These are phyloP conservation scores for Drosophila basisetae DNA, from an alignment of 2,888 invertebrate species.

Conservation along the genomic window DNA sequence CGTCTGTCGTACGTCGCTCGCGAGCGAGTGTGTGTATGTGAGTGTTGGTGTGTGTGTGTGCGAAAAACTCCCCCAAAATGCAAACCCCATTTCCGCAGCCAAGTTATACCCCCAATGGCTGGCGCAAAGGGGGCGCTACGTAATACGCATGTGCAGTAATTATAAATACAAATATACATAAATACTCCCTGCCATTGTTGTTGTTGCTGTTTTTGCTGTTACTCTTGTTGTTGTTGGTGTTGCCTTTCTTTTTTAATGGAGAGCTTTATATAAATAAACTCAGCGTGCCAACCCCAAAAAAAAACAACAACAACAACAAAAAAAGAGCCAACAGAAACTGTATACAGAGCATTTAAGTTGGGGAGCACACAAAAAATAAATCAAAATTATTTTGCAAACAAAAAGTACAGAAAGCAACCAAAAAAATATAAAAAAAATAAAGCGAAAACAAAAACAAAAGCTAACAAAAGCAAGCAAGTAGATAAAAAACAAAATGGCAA, in stretches of 20 bases:
- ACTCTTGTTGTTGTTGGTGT: slow-evolving; percentile 27
- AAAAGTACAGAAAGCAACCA: slow-evolving; percentile 59
- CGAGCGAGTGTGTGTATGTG: slow-evolving; percentile 4
- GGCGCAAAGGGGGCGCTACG: slow-evolving; percentile 43
- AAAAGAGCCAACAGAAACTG: slow-evolving; percentile 1
- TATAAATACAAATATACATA: slow-evolving; percentile 82
- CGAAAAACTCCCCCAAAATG: slow-evolving; percentile 70
- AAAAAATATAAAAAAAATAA: slow-evolving; percentile 6
- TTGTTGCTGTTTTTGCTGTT: slow-evolving; percentile 19
- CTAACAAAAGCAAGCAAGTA: slow-evolving; percentile 41
- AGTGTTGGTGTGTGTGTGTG: slow-evolving; percentile 17
- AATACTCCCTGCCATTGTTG: slow-evolving; percentile 58
- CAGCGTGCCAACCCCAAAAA: slow-evolving; percentile 35
- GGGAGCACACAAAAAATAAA: slow-evolving; percentile 67
- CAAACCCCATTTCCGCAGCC: slow-evolving; percentile 22
- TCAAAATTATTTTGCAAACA: slow-evolving; percentile 82
- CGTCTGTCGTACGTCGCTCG: slow-evolving; percentile 39
- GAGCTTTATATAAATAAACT: slow-evolving; percentile 82
- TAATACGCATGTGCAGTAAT: slow-evolving; percentile 84
- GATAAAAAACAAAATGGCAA: slow-evolving; percentile 80
- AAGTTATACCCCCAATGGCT: slow-evolving; percentile 3
- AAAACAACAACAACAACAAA: background rate
- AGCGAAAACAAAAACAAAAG: slow-evolving; percentile 31
- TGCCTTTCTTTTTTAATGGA: slow-evolving; percentile 76
- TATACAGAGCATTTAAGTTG: slow-evolving; percentile 34